Percentiles rank a stretch among this genome's conserved stretches.
These are phyloP conservation scores for Takifugu flavidus DNA, from an alignment of 2,113 vertebrate species.

Conservation along the genomic window DNA sequence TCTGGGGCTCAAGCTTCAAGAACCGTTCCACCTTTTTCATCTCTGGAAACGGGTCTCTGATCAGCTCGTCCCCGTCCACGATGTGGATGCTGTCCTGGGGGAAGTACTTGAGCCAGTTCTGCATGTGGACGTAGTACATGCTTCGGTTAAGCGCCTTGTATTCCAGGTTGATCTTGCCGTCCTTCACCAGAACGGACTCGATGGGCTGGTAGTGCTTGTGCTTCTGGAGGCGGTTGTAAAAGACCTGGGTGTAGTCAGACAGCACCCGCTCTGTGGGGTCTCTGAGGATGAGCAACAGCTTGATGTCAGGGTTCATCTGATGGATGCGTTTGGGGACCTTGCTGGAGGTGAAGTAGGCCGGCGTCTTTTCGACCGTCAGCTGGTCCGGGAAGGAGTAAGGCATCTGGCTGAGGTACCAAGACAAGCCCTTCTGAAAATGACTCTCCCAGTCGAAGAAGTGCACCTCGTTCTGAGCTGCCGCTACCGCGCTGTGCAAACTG, in stretches of 20 bases:
- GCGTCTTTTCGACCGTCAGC: conserved; percentile 95
- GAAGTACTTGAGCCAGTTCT: conserved; percentile 90
- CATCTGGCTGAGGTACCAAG: conserved; percentile 95
- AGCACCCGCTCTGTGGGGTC: conserved; percentile 92
- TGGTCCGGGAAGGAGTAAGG: conserved; percentile 83
- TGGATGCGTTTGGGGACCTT: conserved; percentile 87
- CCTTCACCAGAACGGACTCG: conserved; percentile 84
- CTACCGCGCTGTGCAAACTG: conserved; percentile 86
- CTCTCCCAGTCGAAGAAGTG: conserved; percentile 98
- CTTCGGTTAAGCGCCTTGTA: conserved; percentile 98
- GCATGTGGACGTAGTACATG: conserved; percentile 88
- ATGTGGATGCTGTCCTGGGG: conserved; percentile 84
- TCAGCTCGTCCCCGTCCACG: conserved; percentile 90
- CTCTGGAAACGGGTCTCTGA: conserved; percentile 90
- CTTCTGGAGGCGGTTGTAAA: conserved; percentile 93
- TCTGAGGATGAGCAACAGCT: conserved; percentile 90
- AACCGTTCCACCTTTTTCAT: conserved; percentile 91
- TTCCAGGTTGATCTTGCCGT: conserved; percentile 84
- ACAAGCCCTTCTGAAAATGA: conserved; percentile 84
- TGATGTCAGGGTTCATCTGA: conserved; percentile 81
- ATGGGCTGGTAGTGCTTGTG: conserved; percentile 87
- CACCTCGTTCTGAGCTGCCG: conserved; percentile 89
- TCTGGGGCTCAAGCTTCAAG: conserved; percentile 84
- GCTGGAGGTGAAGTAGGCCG: conserved; percentile 92
- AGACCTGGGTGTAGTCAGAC: conserved; percentile 96